Conservation (phyloP, 2,797 vertebrate genomes). For the Spea hammondii region DNA sequence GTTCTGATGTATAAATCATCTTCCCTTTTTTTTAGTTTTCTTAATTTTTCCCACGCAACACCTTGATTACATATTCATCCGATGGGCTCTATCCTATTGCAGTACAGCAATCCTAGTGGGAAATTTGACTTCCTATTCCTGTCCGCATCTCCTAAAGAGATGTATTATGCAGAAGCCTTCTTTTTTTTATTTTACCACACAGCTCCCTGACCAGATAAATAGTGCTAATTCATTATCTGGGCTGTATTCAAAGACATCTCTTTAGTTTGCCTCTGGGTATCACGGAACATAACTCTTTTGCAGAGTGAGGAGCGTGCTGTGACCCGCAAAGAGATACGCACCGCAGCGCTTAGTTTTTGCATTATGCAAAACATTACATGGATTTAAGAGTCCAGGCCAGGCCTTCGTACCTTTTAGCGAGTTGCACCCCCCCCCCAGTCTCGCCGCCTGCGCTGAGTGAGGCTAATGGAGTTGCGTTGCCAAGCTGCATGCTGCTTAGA, state of each 20-base stretch:
- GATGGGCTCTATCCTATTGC: conserved; percentile 5
- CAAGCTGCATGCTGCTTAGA: conserved; percentile 49
- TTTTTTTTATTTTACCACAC: neutral
- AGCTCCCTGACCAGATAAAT: conserved; percentile 33
- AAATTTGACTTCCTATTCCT: conserved; percentile 14
- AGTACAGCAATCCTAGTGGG: conserved; percentile 9
- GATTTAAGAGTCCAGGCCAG: neutral
- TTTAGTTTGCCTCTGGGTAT: neutral
- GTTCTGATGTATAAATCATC: conserved; percentile 30
- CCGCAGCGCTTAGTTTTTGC: too few relatives aligned
- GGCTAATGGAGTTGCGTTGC: conserved; percentile 50
- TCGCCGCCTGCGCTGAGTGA: neutral
- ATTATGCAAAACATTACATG: neutral
- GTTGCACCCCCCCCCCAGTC: neutral
- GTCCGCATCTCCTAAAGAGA: conserved; percentile 9
- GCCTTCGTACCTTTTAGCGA: neutral
- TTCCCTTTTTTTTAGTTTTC: neutral
- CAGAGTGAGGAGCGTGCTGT: neutral
- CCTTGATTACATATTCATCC: conserved; percentile 30
- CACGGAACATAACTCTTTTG: neutral
- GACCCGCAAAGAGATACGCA: neutral
- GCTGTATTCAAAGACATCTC: neutral
- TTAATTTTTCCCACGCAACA: conserved; percentile 2
- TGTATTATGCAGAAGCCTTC: conserved; percentile 25
- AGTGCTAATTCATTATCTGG: conserved; percentile 11